Evolutionary conservation across 2,113 vertebrate species (phyloP).

Genomic region (Tringa solitaria): DNA sequence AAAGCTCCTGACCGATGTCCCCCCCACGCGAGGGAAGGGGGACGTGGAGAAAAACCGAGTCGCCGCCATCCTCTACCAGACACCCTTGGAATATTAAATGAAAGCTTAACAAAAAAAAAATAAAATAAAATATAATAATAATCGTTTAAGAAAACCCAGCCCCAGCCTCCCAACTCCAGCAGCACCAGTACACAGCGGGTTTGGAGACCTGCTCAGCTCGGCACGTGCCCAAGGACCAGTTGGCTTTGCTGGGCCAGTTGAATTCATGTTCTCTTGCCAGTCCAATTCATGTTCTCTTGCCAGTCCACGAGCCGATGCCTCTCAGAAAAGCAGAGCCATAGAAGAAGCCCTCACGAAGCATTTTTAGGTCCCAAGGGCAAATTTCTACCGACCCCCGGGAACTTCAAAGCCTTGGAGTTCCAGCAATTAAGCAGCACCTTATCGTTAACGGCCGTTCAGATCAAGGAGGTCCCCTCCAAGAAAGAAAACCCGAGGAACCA

Average conservation of each 20-base stretch:
- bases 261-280: not conserved
- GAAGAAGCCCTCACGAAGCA: not conserved
- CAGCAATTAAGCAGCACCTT: not conserved
- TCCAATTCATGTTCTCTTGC: not conserved
- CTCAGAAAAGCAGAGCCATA: not conserved
- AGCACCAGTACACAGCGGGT: not conserved
- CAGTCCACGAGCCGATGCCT: not conserved
- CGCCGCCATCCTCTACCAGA: not conserved
- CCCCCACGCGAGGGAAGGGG: not conserved
- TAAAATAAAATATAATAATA: not conserved
- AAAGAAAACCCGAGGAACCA: not conserved
- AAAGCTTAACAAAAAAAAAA: not conserved
- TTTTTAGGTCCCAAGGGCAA: not conserved
- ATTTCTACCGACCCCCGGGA: not conserved
- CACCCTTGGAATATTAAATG: not conserved
- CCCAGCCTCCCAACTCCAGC: not conserved
- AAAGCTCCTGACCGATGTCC: not conserved
- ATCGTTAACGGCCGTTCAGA: rapidly evolving
- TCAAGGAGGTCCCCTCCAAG: not conserved
- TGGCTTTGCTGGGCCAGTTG: not conserved
- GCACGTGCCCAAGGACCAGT: not conserved
- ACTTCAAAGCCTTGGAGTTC: not conserved
- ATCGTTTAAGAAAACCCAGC: not conserved
- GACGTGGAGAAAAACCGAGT: not conserved
- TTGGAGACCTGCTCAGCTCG: not conserved